Conservation (phyloP, 2,797 vertebrate genomes). For the Todus mexicanus region DNA sequence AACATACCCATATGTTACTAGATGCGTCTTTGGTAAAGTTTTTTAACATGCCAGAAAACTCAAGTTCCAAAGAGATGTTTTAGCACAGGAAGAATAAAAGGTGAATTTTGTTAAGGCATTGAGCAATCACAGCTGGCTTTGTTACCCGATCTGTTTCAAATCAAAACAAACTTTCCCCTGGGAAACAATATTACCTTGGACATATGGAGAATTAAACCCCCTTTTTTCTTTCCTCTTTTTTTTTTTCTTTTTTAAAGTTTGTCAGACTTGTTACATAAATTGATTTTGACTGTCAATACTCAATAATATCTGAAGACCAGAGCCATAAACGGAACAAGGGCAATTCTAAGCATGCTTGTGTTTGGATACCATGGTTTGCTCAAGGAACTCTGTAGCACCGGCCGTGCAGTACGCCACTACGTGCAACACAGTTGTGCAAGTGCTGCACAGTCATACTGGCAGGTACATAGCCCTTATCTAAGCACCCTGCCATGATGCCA, state of each 20-base stretch:
- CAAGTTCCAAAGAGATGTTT: not conserved
- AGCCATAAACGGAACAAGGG: not conserved
- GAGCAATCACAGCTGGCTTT: not conserved
- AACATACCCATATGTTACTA: not conserved
- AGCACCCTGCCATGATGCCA: not conserved
- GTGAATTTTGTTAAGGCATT: not conserved
- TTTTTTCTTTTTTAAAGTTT: not conserved
- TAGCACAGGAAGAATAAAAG: not conserved
- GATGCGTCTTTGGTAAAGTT: not conserved
- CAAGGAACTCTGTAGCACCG: not conserved
- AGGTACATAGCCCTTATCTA: not conserved
- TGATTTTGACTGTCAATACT: not conserved
- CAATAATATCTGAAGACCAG: not conserved
- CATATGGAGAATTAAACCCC: not conserved
- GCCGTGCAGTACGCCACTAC: not conserved
- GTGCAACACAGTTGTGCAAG: not conserved
- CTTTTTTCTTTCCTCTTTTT: too few relatives aligned
- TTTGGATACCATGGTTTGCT: not conserved
- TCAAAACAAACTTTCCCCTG: not conserved
- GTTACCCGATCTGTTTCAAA: not conserved
- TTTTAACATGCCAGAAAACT: not conserved
- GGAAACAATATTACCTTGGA: not conserved
- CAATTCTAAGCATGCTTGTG: not conserved
- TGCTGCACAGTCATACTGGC: fast-evolving
- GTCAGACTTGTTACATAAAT: not conserved